These are phyloP conservation scores for Lagenorhynchus albirostris DNA, from an alignment of 2,113 vertebrate species.

Conservation along the genomic window DNA sequence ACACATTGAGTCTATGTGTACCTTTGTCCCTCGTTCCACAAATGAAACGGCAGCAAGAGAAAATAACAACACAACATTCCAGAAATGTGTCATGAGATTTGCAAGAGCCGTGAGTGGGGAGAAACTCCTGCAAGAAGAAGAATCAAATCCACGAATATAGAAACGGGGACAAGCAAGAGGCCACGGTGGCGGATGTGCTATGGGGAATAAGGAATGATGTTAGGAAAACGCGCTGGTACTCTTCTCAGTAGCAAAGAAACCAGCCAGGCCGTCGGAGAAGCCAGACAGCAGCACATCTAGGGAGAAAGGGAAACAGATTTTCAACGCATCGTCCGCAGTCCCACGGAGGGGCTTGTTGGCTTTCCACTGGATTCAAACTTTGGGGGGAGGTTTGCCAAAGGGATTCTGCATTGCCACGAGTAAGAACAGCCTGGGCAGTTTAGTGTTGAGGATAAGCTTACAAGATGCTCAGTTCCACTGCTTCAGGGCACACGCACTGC, in stretches of 20 bases:
- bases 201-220: not conserved
- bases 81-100: conserved; percentile 53
- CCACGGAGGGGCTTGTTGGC: not conserved
- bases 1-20: not conserved
- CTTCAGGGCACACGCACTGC: not conserved
- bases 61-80: conserved; percentile 37
- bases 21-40: conserved; percentile 36
- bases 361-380: not conserved
- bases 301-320: not conserved
- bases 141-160: not conserved
- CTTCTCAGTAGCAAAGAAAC: conserved; percentile 16
- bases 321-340: not conserved
- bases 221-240: not conserved
- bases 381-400: not conserved
- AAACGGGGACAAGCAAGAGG: not conserved
- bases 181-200: not conserved
- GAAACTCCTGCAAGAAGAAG: not conserved
- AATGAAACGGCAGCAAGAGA: not conserved
- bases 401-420: not conserved
- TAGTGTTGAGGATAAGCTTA: conserved; percentile 37
- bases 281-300: not conserved
- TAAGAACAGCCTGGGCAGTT: not conserved
- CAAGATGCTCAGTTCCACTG: not conserved
- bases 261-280: not conserved
- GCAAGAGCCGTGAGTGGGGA: not conserved